Evolutionary conservation across 2,888 invertebrate species (phyloP).

Genomic region (Sesamia inferens): DNA sequence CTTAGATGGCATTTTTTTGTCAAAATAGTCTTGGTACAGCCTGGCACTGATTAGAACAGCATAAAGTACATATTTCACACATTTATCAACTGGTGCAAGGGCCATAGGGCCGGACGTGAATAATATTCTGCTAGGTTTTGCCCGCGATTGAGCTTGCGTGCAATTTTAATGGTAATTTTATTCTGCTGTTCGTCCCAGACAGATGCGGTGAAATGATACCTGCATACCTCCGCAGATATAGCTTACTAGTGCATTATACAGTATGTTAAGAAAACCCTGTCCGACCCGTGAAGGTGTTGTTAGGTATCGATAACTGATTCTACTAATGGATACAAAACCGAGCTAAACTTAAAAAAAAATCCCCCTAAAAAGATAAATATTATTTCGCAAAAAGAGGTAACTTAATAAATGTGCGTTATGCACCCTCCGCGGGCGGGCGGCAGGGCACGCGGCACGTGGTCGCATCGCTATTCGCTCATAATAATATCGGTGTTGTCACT

Average conservation of each 20-base stretch:
- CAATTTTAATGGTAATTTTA: conserved; percentile 49
- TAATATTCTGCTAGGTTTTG: conserved; percentile 19
- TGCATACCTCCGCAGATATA: conserved; percentile 19
- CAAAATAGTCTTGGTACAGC: conserved; percentile 65
- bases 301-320: too few species aligned
- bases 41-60: conserved; percentile 64
- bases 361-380: too few species aligned
- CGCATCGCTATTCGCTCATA: too few species aligned
- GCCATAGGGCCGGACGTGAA: conserved; percentile 44
- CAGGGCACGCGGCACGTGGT: too few species aligned
- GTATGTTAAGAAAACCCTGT: too few species aligned
- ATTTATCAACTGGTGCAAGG: conserved; percentile 63
- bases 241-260: conserved; percentile 8
- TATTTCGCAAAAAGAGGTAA: too few species aligned
- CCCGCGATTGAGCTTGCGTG: conserved; percentile 43
- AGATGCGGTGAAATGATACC: conserved; percentile 29
- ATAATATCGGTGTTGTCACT: too few species aligned
- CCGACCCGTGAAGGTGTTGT: too few species aligned
- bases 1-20: conserved; percentile 57
- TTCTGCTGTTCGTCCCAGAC: conserved; percentile 31
- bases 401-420: too few species aligned
- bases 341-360: too few species aligned
- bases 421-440: too few species aligned
- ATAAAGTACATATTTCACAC: conserved; percentile 60
- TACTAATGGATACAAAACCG: too few species aligned